A percentile compares a stretch with the other conserved stretches of the same genome.
Conservation (phyloP, 2,888 invertebrate species). For the Drosophila birchii region DNA sequence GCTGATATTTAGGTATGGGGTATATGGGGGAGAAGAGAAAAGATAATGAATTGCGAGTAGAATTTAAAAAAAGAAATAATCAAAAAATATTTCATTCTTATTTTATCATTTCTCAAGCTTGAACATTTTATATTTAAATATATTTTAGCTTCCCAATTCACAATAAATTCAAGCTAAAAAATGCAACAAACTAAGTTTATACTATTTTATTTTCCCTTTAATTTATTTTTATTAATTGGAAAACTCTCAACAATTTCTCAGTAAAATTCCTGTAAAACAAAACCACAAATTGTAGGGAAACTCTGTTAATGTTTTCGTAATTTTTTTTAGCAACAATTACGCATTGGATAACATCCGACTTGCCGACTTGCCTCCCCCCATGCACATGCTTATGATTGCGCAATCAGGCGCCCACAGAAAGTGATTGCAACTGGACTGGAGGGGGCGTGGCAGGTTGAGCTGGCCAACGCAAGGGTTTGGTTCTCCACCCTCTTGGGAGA, state of each 20-base stretch:
- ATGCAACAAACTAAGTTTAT: too few relatives aligned
- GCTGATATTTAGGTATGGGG: too few relatives aligned
- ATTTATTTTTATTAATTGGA: not conserved
- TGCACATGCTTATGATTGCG: conserved; percentile 34
- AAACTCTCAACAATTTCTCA: not conserved
- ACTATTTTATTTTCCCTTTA: too few relatives aligned
- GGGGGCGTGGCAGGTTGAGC: conserved; percentile 22
- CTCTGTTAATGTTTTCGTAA: conserved; percentile 7
- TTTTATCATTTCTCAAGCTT: too few relatives aligned
- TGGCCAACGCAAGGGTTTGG: conserved; percentile 24
- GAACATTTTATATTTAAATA: too few relatives aligned
- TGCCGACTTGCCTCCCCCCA: conserved; percentile 1
- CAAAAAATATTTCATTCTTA: too few relatives aligned
- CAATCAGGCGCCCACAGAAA: conserved; percentile 45
- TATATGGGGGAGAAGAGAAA: rapidly evolving
- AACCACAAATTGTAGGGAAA: conserved; percentile 1
- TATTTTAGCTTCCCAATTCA: too few relatives aligned
- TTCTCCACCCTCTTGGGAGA: conserved; percentile 19
- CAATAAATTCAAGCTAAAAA: too few relatives aligned
- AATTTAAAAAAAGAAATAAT: not conserved
- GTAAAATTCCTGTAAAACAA: not conserved
- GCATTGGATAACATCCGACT: conserved; percentile 36
- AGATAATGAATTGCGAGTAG: not conserved
- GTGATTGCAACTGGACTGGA: conserved; percentile 36
- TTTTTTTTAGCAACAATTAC: conserved; percentile 5